Evolutionary conservation across 2,888 invertebrate genomes (phyloP), one percentile per base, ranked within the genome.

Genomic region (Octonoba sinensis): DNA sequence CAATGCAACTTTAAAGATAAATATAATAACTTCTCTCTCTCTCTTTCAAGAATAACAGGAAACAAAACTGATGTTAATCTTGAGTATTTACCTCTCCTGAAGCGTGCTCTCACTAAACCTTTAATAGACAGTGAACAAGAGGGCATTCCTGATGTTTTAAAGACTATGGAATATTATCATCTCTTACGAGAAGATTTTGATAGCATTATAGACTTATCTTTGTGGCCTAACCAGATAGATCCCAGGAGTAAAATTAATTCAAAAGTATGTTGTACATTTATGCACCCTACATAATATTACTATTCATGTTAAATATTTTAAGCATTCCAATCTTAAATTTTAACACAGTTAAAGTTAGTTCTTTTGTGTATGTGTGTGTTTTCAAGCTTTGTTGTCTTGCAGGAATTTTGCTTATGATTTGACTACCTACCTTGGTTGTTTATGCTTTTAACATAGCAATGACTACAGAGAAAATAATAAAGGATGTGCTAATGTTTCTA

Each of bases 101-200:
- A 95, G 16, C 91, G 93, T 83, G 91, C 92, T 0, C 92, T 99
- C 83, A 90, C 94, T 0, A 91, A 90, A 13, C 98, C 98, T 0
- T 90, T 99, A 71, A 89, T 92, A n/a, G 89, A 90, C 13, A 89
- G 92, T 3, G 94, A 93, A 1, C 84, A 88, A 0, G 94, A 94
- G 0, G 96, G 96, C 8, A 92, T 97, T 1, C 88, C 90, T 0
- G 87, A 88, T 22, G 92, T 95, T 0, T 88, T 99, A 60, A 90
- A 91, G 6, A 91, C 94, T 16, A 92, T 98, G 90, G 93, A 94
- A 87, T 90, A 92, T 8, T 99, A 99, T 89, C 93, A 94, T 87
- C 90, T 99, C 77, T 88, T 95, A 71, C 91, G 96, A 79, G 98
- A 99, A 87, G 99, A 99, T 88, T 90, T 97, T 86, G 97, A 98